Conservation (phyloP, 2,113 vertebrate species). For the Pantherophis guttatus region DNA sequence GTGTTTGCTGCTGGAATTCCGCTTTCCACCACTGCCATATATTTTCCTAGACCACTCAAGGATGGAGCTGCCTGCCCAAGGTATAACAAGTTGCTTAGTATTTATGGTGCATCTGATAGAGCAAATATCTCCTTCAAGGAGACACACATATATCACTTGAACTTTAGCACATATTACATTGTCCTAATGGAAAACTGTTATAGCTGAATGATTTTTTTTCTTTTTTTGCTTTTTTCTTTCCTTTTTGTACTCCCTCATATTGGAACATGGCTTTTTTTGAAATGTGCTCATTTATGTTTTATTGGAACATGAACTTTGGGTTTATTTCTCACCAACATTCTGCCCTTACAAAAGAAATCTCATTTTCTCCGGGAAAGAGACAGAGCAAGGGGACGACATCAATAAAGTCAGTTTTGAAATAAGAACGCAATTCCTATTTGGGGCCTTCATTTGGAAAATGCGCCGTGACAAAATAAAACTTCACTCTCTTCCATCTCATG, state of each 20-base stretch:
- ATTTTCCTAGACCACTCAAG: constrained; percentile 46
- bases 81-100: constrained; percentile 17
- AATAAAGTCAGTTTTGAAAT: constrained; percentile 6
- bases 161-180: constrained; percentile 47
- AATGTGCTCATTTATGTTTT: constrained; percentile 49
- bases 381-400: not conserved
- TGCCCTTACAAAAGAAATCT: constrained; percentile 41
- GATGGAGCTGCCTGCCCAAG: constrained; percentile 51
- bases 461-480: not conserved
- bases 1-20: constrained; percentile 59
- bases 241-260: constrained; percentile 33
- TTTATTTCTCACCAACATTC: constrained; percentile 49
- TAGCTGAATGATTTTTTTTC: constrained; percentile 48
- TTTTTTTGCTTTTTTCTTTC: constrained; percentile 41
- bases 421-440: not conserved
- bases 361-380: constrained; percentile 40
- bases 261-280: constrained; percentile 41
- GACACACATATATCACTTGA: constrained; percentile 49
- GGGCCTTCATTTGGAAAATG: not conserved
- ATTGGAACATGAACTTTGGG: constrained; percentile 45
- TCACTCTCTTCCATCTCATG: not conserved
- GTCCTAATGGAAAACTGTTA: constrained; percentile 64
- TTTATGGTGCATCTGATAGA: constrained; percentile 65
- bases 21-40: not conserved
- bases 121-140: constrained; percentile 68